These are phyloP conservation scores for Cotesia glomerata DNA, from an alignment of 1,140 invertebrate genomes.

Conservation along the genomic window DNA sequence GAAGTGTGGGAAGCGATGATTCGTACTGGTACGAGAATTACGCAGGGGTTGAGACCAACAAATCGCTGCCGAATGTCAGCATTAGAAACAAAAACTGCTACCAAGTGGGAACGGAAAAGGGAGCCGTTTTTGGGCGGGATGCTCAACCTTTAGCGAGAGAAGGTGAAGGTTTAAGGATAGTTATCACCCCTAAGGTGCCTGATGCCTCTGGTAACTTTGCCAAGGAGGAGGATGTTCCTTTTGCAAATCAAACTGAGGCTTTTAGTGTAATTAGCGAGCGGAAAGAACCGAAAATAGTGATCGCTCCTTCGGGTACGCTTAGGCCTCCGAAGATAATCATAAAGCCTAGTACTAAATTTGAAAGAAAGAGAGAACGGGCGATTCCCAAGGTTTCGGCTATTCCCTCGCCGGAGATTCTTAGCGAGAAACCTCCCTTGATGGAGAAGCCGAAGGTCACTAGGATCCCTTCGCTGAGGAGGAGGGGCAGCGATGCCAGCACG, in stretches of 20 bases:
- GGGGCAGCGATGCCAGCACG: constrained; percentile 32
- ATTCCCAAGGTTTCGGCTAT: constrained; percentile 59
- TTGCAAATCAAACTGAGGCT: neutral
- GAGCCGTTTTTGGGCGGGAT: constrained; percentile 26
- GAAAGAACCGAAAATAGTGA: constrained; percentile 34
- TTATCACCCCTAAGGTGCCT: constrained; percentile 43
- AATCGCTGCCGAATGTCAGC: constrained; percentile 27
- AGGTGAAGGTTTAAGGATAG: constrained; percentile 38
- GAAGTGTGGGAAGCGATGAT: constrained; percentile 35
- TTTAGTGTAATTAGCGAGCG: neutral
- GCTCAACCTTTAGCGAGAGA: neutral
- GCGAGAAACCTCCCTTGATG: constrained; percentile 41
- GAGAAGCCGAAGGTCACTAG: constrained; percentile 50
- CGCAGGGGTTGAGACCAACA: constrained; percentile 10
- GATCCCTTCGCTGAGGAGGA: constrained; percentile 46
- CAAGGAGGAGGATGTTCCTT: neutral
- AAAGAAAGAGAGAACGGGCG: constrained; percentile 49
- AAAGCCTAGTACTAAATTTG: constrained; percentile 56
- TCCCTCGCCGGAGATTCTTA: constrained; percentile 47
- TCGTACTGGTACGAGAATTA: neutral
- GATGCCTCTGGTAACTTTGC: constrained; percentile 23
- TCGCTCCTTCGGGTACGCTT: constrained; percentile 39
- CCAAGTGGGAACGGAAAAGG: constrained; percentile 31
- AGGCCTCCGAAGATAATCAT: constrained; percentile 64
- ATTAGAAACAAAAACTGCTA: constrained; percentile 52